Conservation (phyloP, 2,888 invertebrate genomes). For the Nemapogon koenigi region DNA sequence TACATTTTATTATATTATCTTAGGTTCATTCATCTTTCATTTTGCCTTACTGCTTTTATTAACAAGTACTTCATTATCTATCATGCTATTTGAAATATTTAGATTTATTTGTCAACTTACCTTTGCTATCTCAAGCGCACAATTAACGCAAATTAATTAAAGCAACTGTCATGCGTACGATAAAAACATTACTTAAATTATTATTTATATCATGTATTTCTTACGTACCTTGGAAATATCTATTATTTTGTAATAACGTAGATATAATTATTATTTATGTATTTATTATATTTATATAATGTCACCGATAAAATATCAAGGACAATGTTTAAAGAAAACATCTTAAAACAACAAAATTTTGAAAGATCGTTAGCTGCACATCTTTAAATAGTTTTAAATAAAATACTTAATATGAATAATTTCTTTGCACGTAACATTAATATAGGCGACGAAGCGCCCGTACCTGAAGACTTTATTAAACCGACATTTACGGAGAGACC, state of each 20-base stretch:
- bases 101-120: too few species aligned
- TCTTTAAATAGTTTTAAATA: constrained; percentile 19
- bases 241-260: too few species aligned
- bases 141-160: constrained; percentile 35
- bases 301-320: constrained; percentile 27
- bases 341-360: constrained; percentile 33
- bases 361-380: constrained; percentile 30
- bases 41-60: not conserved
- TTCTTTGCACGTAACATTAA: constrained; percentile 22
- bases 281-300: constrained; percentile 39
- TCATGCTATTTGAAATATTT: not conserved
- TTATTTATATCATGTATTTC: constrained; percentile 29
- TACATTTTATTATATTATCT: too few species aligned
- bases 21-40: constrained; percentile 13
- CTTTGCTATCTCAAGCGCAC: constrained; percentile 52
- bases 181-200: constrained; percentile 18
- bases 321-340: constrained; percentile 52
- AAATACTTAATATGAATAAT: constrained; percentile 29
- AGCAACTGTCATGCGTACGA: constrained; percentile 63
- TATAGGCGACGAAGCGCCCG: constrained; percentile 93
- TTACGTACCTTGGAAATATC: constrained; percentile 36
- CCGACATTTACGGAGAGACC: constrained; percentile 99
- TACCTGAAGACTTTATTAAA: constrained; percentile 92
- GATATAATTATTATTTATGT: too few species aligned
- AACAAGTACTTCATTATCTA: not conserved